phyloP scores from a whole-genome alignment of 2,113 vertebrate genomes.

The Sebastes schlegelii region DNA sequence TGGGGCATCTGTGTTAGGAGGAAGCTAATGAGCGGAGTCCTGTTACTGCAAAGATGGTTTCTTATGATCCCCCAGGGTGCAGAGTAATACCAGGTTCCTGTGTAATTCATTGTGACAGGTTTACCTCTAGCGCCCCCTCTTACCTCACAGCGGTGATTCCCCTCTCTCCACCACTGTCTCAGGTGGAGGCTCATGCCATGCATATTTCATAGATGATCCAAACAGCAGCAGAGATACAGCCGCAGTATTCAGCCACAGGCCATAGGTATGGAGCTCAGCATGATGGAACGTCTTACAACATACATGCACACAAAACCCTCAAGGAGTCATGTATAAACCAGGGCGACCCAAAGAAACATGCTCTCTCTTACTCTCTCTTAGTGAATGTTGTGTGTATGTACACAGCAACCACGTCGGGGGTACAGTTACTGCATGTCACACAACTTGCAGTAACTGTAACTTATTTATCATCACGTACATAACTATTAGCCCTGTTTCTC shows the following conservation, averaged over 20 bases:
- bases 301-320: conserved; percentile 22
- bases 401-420: conserved; percentile 18
- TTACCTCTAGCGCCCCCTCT: conserved; percentile 50
- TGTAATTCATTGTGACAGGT: conserved; percentile 57
- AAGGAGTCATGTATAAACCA: conserved; percentile 10
- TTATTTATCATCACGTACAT: conserved; percentile 44
- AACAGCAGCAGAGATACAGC: conserved; percentile 41
- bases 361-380: neutral
- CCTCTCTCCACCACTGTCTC: conserved; percentile 12
- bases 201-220: conserved; percentile 76
- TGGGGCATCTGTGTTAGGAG: conserved; percentile 33
- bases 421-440: conserved; percentile 11
- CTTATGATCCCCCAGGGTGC: conserved; percentile 46
- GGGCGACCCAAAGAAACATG: conserved; percentile 59
- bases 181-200: conserved; percentile 66
- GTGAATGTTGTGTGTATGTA: conserved; percentile 2
- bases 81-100: conserved; percentile 20
- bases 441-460: no score
- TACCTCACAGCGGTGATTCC: conserved; percentile 39
- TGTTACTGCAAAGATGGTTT: conserved; percentile 57
- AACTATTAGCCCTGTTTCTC: conserved; percentile 60
- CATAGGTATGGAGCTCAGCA: conserved; percentile 12
- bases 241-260: conserved; percentile 52
- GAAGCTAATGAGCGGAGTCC: conserved; percentile 51
- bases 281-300: conserved; percentile 34